Conservation (phyloP, 2,797 vertebrate species). For the Dendrocincla fuliginosa region DNA sequence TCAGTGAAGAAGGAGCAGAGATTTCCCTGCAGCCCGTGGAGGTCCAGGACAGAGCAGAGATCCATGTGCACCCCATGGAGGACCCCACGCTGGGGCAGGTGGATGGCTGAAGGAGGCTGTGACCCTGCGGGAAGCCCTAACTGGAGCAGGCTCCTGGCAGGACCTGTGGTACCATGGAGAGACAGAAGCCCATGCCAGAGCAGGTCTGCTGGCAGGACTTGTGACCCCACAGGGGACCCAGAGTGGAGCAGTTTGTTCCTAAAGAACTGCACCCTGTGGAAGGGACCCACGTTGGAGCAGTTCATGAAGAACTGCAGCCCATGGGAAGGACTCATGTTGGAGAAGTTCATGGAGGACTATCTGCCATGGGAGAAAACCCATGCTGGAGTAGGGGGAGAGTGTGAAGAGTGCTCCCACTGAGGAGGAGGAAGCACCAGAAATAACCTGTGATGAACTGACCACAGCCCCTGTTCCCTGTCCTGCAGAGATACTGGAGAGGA, state of each 20-base stretch:
- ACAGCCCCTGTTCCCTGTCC: neutral
- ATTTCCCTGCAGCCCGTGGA: neutral
- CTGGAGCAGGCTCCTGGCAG: neutral
- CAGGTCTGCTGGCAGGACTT: neutral
- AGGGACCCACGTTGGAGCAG: accelerated
- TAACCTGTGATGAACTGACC: neutral
- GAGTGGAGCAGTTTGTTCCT: neutral
- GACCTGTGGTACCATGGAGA: neutral
- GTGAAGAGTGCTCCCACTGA: neutral
- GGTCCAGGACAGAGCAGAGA: neutral
- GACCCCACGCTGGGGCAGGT: neutral
- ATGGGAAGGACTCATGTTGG: neutral
- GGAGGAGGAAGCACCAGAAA: neutral
- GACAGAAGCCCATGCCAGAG: neutral
- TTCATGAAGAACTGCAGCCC: neutral
- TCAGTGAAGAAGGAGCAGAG: neutral
- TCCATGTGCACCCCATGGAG: neutral
- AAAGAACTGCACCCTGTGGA: neutral
- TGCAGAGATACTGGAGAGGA: neutral
- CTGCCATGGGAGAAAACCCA: neutral
- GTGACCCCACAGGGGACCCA: neutral
- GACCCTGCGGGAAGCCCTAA: neutral
- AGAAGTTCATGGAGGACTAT: neutral
- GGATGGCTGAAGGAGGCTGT: no score
- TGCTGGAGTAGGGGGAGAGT: neutral